phyloP scores from a whole-genome alignment of 2,113 vertebrate species.

The Phoenicopterus ruber region DNA sequence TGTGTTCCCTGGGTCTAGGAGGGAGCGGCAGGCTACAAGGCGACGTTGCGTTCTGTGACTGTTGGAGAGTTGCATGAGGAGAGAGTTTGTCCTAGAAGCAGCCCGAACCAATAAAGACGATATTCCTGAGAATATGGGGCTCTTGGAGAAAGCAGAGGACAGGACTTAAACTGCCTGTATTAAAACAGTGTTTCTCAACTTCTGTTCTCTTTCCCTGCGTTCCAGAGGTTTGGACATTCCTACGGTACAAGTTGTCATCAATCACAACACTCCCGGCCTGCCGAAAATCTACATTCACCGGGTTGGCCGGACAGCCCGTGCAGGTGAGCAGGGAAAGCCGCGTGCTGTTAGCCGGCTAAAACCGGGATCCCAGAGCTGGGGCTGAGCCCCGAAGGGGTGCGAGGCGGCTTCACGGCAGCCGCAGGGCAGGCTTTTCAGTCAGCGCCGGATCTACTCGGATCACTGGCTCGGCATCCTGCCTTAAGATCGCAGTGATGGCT shows the following conservation, averaged over 20 bases:
- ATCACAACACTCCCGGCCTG: constrained; percentile 93
- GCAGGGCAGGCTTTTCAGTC: background rate
- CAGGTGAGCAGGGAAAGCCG: constrained; percentile 71
- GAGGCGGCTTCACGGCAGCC: background rate
- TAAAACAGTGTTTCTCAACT: background rate
- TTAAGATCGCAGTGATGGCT: accelerated
- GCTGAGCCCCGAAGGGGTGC: background rate
- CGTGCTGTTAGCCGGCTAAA: accelerated
- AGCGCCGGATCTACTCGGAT: accelerated
- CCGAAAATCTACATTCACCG: constrained; percentile 95
- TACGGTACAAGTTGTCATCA: constrained; percentile 91
- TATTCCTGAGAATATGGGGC: accelerated
- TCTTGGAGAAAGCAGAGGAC: background rate
- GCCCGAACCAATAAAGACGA: accelerated
- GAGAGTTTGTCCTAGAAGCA: background rate
- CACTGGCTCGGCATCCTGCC: background rate
- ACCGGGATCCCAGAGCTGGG: background rate
- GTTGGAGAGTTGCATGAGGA: background rate
- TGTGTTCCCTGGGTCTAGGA: background rate
- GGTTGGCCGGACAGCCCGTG: constrained; percentile 90
- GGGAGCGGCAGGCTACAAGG: background rate
- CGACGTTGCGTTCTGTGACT: accelerated
- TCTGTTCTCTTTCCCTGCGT: background rate
- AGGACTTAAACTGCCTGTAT: accelerated
- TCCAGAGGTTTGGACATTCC: constrained; percentile 93